phyloP scores from a whole-genome alignment of 2,888 invertebrate species.

The Miltochrista miniata region DNA sequence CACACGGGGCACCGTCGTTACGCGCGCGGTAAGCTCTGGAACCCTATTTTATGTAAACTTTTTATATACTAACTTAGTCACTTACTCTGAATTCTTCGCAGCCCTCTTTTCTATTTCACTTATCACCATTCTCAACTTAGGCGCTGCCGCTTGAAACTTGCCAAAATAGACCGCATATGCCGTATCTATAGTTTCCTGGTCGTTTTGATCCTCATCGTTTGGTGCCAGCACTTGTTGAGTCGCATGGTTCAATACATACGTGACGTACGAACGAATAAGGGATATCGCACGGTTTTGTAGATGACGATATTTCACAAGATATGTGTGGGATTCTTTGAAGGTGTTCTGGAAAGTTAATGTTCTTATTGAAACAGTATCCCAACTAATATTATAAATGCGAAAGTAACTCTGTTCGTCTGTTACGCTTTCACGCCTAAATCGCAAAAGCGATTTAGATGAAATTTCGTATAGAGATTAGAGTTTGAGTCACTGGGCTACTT shows the following conservation, averaged over 20 bases:
- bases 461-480: too few species aligned
- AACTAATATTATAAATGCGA: too few species aligned
- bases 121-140: conserved; percentile 91
- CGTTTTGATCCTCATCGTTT: conserved; percentile 51
- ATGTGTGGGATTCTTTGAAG: conserved; percentile 93
- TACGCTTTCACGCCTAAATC: too few species aligned
- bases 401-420: too few species aligned
- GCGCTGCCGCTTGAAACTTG: conserved; percentile 96
- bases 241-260: conserved; percentile 89
- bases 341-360: conserved; percentile 80
- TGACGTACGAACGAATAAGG: conserved; percentile 91
- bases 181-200: conserved; percentile 82
- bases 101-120: conserved; percentile 91
- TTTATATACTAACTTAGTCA: too few species aligned
- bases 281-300: conserved; percentile 91
- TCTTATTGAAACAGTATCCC: neutral
- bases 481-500: too few species aligned
- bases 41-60: too few species aligned
- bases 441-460: too few species aligned
- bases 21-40: too few species aligned
- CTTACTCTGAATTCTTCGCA: conserved; percentile 89
- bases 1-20: too few species aligned
- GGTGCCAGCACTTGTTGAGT: conserved; percentile 88
- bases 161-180: conserved; percentile 95
- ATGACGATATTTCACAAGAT: conserved; percentile 93